phyloP scores from a whole-genome alignment of 2,888 invertebrate species.

The Xestoiulus laeticollis region DNA sequence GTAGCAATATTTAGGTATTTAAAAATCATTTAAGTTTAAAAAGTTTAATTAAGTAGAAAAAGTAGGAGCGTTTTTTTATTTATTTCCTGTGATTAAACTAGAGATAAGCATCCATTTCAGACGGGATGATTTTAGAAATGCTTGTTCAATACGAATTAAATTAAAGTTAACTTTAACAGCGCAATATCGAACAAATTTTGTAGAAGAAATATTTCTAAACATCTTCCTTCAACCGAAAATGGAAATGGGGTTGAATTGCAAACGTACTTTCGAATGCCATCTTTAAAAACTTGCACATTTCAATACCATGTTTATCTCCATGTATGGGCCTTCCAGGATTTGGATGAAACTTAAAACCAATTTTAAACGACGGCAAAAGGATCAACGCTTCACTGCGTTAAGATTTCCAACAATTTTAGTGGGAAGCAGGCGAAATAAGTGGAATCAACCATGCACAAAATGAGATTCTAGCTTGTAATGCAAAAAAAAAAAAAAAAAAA shows the following conservation, averaged over 20 bases:
- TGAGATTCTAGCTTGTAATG: constrained; percentile 37
- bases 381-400: constrained; percentile 39
- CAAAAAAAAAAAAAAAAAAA: neutral
- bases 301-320: constrained; percentile 7
- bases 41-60: no score
- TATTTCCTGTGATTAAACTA: no score
- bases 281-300: neutral
- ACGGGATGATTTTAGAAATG: no score
- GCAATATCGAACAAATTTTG: neutral
- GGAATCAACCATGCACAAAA: constrained; percentile 38
- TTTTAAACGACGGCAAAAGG: constrained; percentile 41
- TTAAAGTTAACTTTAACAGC: neutral
- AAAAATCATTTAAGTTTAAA: no score
- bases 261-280: neutral
- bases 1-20: no score
- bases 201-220: neutral
- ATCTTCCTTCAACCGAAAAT: neutral
- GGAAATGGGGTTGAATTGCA: neutral
- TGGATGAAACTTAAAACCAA: constrained; percentile 38
- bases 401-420: constrained; percentile 43
- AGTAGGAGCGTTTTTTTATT: no score
- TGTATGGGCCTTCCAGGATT: neutral
- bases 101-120: no score
- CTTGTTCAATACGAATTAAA: no score
- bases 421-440: constrained; percentile 34